These are phyloP conservation scores for Pseudocheirus occidentalis DNA, from an alignment of 2,797 vertebrate genomes.

Conservation along the genomic window DNA sequence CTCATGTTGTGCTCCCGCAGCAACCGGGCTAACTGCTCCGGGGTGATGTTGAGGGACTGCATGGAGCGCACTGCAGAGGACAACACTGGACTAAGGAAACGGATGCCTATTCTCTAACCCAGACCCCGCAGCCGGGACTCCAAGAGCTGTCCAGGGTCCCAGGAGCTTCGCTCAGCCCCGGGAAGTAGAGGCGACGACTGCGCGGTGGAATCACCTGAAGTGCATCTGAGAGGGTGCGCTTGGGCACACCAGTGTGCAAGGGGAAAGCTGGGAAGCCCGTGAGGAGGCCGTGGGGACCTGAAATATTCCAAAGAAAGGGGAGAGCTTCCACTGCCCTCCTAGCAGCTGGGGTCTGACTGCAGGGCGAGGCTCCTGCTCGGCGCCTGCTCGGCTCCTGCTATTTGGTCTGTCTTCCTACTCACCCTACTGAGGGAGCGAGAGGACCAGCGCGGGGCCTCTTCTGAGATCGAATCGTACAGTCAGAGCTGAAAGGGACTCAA, in stretches of 20 bases:
- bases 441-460: neutral
- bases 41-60: conserved; percentile 84
- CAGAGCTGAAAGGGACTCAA: neutral
- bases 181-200: rapidly evolving
- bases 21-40: conserved; percentile 82
- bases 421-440: too few species aligned
- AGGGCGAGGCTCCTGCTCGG: neutral
- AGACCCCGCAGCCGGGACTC: rapidly evolving
- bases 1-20: conserved; percentile 84
- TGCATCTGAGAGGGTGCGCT: neutral
- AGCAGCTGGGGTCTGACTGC: neutral
- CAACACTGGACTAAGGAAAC: neutral
- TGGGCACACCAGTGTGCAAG: neutral
- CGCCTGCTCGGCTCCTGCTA: too few species aligned
- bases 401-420: too few species aligned
- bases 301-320: too few species aligned
- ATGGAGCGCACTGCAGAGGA: conserved; percentile 44
- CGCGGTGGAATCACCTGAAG: rapidly evolving
- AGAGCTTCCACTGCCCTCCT: neutral
- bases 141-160: neutral
- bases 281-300: neutral
- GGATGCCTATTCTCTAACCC: neutral
- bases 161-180: rapidly evolving
- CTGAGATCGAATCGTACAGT: neutral
- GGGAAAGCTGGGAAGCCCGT: neutral